Evolutionary conservation across 2,888 invertebrate genomes (phyloP), one percentile per base, ranked within the genome.

Genomic region (Hyppa rectilinea): DNA sequence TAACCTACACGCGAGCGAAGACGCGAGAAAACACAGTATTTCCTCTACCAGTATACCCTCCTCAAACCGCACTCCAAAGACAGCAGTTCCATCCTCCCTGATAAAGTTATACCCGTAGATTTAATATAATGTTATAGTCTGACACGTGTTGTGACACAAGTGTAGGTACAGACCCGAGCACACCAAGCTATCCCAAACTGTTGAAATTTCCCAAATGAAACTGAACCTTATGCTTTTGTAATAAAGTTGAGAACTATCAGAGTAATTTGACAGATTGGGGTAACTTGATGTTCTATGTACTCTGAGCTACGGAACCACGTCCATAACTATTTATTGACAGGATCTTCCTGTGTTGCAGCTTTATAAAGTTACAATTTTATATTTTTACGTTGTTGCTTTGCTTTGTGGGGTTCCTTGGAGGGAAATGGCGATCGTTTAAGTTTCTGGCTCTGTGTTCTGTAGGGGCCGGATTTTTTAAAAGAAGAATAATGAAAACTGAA

Each of bases 301-400:
- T 75, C 58, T 59, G 31, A 10, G 45, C 64, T 55, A 59, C 64
- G 62, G 53, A 75, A 77, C 64, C 59, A 38, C 47, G 56, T 78
- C 66, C 64, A 77, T 77, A 83, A 77, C 76, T 76, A 68, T 83
- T 77, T 75, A 83, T 72, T 69, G 83, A 80, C 77, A 67, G 80
- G 64, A 68, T 66, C 81, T 80, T 83, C 79, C 81, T 72, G 75
- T 62, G n/a, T n/a, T n/a, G 34, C 55, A 52, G 55, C 49, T 70
- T 50, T 60, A 60, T 55, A 55, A 29, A 60, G 53, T 70, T 61
- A 59, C 29, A 38, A 72, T 78, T 59, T 78, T 62, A 67, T 72
- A 49, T 4, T 62, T 62, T 72, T 74, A 74, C 66, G 74, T 56
- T 66, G 66, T 2, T 49, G 55, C 49, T 53, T 66, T 43, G 47